A percentile compares a stretch with the other conserved stretches of the same genome.
phyloP scores from a whole-genome alignment of 2,113 vertebrate genomes.

The Suricata suricatta region DNA sequence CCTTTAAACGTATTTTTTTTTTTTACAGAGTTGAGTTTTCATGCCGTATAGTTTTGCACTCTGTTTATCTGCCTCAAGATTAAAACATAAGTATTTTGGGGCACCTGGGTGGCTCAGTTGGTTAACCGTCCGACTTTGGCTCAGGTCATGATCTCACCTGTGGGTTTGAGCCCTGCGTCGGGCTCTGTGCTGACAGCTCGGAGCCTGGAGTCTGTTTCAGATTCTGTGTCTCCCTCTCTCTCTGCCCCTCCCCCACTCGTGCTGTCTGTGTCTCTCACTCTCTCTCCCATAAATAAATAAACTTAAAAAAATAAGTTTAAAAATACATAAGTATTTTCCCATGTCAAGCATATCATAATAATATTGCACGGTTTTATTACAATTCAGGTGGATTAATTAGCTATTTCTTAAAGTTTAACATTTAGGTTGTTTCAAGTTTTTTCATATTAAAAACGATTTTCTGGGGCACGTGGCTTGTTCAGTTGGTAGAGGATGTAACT shows the following conservation, averaged over 20 bases:
- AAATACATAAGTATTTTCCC: background rate
- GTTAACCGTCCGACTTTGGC: too few relatives aligned
- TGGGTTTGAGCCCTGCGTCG: too few relatives aligned
- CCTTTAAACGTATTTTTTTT: background rate
- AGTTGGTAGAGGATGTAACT: background rate
- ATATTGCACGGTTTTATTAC: slow-evolving; percentile 7
- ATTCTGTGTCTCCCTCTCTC: too few relatives aligned
- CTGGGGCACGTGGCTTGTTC: background rate
- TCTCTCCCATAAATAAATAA: too few relatives aligned
- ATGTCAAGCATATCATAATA: background rate
- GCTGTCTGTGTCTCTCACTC: too few relatives aligned
- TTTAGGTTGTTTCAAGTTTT: slow-evolving; percentile 40
- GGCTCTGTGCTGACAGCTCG: too few relatives aligned
- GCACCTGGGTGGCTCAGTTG: too few relatives aligned
- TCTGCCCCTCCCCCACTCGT: too few relatives aligned
- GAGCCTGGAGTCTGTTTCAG: too few relatives aligned
- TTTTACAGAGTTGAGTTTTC: slow-evolving; percentile 2
- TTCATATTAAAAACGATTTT: slow-evolving; percentile 44
- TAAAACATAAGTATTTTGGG: slow-evolving; percentile 41
- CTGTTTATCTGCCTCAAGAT: slow-evolving; percentile 44
- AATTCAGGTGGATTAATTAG: background rate
- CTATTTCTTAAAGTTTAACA: slow-evolving; percentile 19
- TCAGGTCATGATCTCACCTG: too few relatives aligned
- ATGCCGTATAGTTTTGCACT: background rate
- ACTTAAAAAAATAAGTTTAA: too few relatives aligned